phyloP scores from a whole-genome alignment of 2,797 vertebrate genomes.

The Pipistrellus nathusii region DNA sequence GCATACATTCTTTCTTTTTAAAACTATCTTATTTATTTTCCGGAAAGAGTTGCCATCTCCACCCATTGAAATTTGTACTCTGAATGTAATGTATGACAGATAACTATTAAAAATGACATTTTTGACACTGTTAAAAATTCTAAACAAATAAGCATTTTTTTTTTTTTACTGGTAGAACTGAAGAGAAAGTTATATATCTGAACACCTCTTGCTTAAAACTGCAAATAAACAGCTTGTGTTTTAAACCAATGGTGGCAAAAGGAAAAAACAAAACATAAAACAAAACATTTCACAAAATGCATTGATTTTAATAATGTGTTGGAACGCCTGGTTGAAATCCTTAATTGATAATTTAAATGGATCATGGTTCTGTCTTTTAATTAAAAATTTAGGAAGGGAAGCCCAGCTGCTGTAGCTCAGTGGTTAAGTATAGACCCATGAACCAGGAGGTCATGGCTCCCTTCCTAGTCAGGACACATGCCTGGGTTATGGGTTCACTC shows the following conservation, averaged over 20 bases:
- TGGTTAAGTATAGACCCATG: too few relatives aligned
- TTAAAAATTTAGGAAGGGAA: neutral
- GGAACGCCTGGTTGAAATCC: neutral
- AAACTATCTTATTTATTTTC: neutral
- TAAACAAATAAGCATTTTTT: neutral
- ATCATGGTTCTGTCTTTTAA: neutral
- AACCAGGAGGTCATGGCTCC: too few relatives aligned
- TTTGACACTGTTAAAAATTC: neutral
- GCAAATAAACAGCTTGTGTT: neutral
- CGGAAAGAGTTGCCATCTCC: neutral
- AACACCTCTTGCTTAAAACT: neutral
- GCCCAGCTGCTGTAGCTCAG: too few relatives aligned
- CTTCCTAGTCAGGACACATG: too few relatives aligned
- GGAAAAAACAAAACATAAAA: neutral
- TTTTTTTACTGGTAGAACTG: neutral
- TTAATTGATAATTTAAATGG: conserved; percentile 58
- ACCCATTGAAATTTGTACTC: neutral
- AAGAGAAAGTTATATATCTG: conserved; percentile 36
- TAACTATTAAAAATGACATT: neutral
- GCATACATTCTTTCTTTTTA: neutral
- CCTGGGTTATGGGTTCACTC: too few relatives aligned
- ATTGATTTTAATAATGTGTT: neutral
- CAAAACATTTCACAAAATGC: neutral
- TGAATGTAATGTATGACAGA: neutral
- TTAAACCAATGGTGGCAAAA: neutral